Conservation (phyloP, 2,797 vertebrate genomes). For the Syngnathus rostellatus region DNA sequence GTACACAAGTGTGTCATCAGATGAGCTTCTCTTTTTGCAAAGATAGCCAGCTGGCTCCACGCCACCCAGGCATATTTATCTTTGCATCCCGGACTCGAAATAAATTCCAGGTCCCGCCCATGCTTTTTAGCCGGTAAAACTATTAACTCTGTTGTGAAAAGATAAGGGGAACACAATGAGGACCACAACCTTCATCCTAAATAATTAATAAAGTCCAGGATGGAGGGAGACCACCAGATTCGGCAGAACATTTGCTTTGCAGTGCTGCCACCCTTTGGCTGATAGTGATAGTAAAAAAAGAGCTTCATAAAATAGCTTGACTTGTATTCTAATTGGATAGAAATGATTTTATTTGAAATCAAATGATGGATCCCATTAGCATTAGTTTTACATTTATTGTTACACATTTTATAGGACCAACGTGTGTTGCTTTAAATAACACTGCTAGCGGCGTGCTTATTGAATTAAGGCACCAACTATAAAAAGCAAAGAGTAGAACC, state of each 20-base stretch:
- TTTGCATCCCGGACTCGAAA: neutral
- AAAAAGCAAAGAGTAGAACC: neutral
- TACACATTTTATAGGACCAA: no score
- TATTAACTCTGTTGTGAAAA: conserved; percentile 11
- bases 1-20: conserved; percentile 34
- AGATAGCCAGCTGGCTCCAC: neutral
- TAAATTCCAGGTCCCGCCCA: conserved; percentile 12
- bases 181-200: neutral
- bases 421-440: no score
- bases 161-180: conserved; percentile 3
- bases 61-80: neutral
- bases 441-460: neutral
- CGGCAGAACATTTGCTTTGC: conserved; percentile 20
- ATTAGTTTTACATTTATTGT: no score
- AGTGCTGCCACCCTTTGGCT: conserved; percentile 55
- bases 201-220: neutral
- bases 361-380: no score
- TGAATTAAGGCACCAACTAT: neutral
- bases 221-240: neutral
- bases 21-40: neutral
- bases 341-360: no score
- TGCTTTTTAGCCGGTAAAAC: conserved; percentile 32
- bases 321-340: no score
- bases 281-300: conserved; percentile 4
- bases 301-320: no score